Base-by-base conservation (phyloP, 2,888 invertebrate species). In the Hyles lineata region DNA sequence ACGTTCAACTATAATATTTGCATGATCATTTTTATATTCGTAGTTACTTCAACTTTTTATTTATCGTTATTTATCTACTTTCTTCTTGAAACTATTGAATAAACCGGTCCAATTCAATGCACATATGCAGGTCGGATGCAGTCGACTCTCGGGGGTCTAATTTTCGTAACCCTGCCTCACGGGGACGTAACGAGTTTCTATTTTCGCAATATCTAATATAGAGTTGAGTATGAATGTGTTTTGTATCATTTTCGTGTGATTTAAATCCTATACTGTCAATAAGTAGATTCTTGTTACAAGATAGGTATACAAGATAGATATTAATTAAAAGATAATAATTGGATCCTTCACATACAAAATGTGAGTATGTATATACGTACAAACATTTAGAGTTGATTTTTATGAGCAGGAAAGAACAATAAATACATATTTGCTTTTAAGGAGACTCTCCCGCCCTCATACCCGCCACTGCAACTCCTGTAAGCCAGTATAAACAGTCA, bases 121-220 rank as follows among this genome's bases (percentile, higher is more conserved):
- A 89, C 88, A 89, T 88, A 92, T 93, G 93, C 92, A 93, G 92
- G 89, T 92, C 89, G 89, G 89, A 90, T 93, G 94, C 94, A 92
- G 86, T 86, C 77, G 78, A 76, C 82, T 91, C 94, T 89, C 93
- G 74, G 83, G 92, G 91, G 94, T 91, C 90, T 89, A 92, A 94
- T 94, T 94, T 93, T 92, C 87, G 89, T 92, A 91, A 92, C 93
- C 93, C 92, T 85, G 89, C 89, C 87, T 86, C 80, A 78, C 81
- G 85, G 89, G 88, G 87, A 87, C 83, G 82, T 82, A 77, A 76
- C 81, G 79, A 80, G 77, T 80, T 79, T 77, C 75, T 78, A 71
- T 78, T 83, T 78, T 78, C 72, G 76, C 77, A 77, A 74, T 67
- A 50, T 74, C 15, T 55, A 7, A 8, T 32, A 77, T 72, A 72